These are phyloP conservation scores for Heterodera carotae DNA, from an alignment of 1,140 invertebrate genomes.

Conservation along the genomic window DNA sequence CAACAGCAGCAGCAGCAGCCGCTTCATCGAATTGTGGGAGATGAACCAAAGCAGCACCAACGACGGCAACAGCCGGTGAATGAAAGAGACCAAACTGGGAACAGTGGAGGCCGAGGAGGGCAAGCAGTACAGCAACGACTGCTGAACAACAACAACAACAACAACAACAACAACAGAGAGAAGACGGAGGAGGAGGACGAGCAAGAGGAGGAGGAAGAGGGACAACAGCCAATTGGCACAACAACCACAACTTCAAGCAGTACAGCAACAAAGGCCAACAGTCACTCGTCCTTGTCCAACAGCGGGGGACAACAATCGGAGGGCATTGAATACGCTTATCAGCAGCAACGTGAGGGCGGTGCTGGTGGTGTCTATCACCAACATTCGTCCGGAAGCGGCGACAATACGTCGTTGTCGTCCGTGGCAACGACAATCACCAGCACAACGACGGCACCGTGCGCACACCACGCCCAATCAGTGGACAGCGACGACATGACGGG, in stretches of 20 bases:
- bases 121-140: not conserved
- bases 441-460: conserved; percentile 19
- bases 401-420: not conserved
- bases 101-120: not conserved
- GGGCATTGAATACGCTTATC: not conserved
- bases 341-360: conserved; percentile 3
- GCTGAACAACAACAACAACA: not conserved
- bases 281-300: not conserved
- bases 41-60: not conserved
- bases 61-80: not conserved
- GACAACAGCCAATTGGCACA: not conserved
- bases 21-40: not conserved
- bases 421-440: not conserved
- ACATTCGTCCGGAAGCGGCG: not conserved
- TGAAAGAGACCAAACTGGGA: not conserved
- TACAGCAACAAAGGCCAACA: not conserved
- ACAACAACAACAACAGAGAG: not conserved
- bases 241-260: not conserved
- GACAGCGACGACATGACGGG: conserved; percentile 15
- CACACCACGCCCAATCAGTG: conserved; percentile 10
- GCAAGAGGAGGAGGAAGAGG: not conserved
- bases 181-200: not conserved
- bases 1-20: not conserved
- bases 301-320: not conserved
- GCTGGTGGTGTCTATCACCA: not conserved